A percentile compares a stretch with the other conserved stretches of the same genome.
Evolutionary conservation across 1,140 invertebrate species (phyloP).

Genomic region (Ctenoplectra terminalis): DNA sequence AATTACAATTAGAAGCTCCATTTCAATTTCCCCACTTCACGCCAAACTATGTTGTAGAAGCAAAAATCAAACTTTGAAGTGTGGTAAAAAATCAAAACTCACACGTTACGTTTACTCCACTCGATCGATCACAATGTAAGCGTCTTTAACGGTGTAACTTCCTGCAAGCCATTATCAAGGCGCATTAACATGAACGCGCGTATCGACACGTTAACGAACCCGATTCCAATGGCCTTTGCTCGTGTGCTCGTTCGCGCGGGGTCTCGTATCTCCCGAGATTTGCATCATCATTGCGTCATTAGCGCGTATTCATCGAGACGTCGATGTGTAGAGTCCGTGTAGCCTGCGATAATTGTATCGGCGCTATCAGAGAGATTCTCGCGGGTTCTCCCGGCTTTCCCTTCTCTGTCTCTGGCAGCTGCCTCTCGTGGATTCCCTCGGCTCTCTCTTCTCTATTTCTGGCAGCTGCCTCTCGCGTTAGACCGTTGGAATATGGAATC

Average conservation of each 20-base stretch:
- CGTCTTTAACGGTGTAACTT: conserved; percentile 29
- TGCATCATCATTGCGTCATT: conserved; percentile 52
- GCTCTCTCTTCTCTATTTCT: neutral
- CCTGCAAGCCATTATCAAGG: neutral
- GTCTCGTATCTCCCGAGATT: conserved; percentile 40
- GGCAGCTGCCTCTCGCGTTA: neutral
- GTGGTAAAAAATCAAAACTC: too few relatives aligned
- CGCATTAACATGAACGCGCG: conserved; percentile 6
- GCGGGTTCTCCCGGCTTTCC: neutral
- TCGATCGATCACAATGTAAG: neutral
- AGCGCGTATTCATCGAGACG: conserved; percentile 32
- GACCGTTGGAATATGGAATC: neutral
- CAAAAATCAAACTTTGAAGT: too few relatives aligned
- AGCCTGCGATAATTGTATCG: conserved; percentile 26
- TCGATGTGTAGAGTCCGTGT: neutral
- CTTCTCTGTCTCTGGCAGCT: neutral
- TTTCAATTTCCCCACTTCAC: too few relatives aligned
- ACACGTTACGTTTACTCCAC: neutral
- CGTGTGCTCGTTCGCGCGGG: too few relatives aligned
- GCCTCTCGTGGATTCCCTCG: neutral
- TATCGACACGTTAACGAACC: conserved; percentile 44
- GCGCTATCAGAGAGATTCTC: conserved; percentile 13
- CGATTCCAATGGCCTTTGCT: conserved; percentile 30
- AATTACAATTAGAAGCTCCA: too few relatives aligned
- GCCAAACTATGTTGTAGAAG: too few relatives aligned